A percentile compares a stretch with the other conserved stretches of the same genome.
phyloP scores from a whole-genome alignment of 2,797 vertebrate genomes.

The Falco berigora region DNA sequence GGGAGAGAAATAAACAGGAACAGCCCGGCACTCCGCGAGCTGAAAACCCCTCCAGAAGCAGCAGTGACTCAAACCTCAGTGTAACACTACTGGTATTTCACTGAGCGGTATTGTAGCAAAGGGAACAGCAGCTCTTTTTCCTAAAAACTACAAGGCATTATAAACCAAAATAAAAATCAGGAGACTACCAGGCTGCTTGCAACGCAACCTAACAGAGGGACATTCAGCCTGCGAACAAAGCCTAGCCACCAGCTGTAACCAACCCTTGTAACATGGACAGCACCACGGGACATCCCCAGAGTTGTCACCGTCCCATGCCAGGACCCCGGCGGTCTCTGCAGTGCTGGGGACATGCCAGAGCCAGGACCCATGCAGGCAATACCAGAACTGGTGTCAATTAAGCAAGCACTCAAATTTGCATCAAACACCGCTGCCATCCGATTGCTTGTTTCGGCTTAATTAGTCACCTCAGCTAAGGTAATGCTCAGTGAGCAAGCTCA shows the following conservation, averaged over 20 bases:
- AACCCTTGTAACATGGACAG: accelerated
- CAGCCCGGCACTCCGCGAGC: not conserved
- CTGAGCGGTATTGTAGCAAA: not conserved
- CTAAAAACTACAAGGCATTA: not conserved
- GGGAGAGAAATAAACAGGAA: not conserved
- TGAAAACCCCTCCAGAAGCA: not conserved
- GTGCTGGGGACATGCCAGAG: not conserved
- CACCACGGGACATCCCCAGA: not conserved
- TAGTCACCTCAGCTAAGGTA: accelerated
- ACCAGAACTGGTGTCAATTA: not conserved
- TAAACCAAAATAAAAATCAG: not conserved
- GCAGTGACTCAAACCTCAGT: not conserved
- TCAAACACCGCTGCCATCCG: accelerated
- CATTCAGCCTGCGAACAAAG: not conserved
- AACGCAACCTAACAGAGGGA: not conserved
- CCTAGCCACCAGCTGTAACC: not conserved
- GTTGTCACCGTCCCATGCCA: not conserved
- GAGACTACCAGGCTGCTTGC: not conserved
- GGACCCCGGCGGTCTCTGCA: accelerated
- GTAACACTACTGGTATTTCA: accelerated
- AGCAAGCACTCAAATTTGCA: not conserved
- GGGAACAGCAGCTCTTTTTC: not conserved
- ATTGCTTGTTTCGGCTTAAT: not conserved
- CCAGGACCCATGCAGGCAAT: not conserved
- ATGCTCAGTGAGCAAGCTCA: not conserved